These are phyloP conservation scores for Synergus japonicus DNA, from an alignment of 2,888 invertebrate genomes.

Conservation along the genomic window DNA sequence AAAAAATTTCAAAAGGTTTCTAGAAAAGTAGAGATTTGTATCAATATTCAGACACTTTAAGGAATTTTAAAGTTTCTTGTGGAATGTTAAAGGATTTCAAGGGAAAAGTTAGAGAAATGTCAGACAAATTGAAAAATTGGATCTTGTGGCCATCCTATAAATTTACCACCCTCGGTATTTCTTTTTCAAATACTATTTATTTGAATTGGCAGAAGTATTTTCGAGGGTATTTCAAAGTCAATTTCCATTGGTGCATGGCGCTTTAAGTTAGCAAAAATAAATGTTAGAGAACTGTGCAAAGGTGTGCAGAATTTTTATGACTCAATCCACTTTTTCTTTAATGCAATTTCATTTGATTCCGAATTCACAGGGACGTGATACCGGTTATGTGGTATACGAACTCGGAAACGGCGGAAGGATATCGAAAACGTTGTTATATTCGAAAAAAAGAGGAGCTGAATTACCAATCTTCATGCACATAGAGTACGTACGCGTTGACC, in stretches of 20 bases:
- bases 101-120: no score
- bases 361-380: not conserved
- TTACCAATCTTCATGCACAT: not conserved
- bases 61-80: no score
- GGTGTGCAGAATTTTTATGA: constrained; percentile 20
- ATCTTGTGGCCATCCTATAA: no score
- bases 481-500: constrained; percentile 37
- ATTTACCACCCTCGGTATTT: no score
- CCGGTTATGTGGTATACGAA: not conserved
- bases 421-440: constrained; percentile 26
- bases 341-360: constrained; percentile 13
- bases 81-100: no score
- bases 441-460: not conserved
- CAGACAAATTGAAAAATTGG: no score
- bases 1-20: no score
- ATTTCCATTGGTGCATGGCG: not conserved
- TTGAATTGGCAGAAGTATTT: not conserved
- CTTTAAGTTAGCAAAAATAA: constrained; percentile 7
- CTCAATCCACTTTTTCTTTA: constrained; percentile 25
- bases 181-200: not conserved
- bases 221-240: not conserved
- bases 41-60: no score
- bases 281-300: constrained; percentile 4
- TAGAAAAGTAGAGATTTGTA: no score
- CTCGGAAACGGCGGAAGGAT: not conserved